Evolutionary conservation across 2,888 invertebrate genomes (phyloP).

Genomic region (Agrochola lychnidis): DNA sequence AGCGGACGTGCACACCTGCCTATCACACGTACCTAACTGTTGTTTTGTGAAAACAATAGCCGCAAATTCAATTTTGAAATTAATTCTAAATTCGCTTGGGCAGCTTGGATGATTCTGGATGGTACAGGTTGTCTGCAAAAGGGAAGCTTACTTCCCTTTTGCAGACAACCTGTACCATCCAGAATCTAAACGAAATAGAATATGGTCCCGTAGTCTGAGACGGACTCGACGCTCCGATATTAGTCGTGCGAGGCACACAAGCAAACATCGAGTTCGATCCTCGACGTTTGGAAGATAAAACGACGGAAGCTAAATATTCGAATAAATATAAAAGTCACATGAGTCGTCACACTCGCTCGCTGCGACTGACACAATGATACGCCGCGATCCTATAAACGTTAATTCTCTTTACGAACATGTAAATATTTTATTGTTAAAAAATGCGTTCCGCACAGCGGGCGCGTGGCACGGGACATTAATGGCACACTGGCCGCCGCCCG

Average conservation of each 20-base stretch:
- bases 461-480: neutral
- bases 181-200: neutral
- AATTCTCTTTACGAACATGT: constrained; percentile 22
- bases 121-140: no score
- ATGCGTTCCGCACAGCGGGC: constrained; percentile 10
- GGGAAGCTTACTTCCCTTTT: no score
- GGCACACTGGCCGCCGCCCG: neutral
- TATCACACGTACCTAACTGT: neutral
- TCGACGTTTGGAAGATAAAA: neutral
- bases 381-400: constrained; percentile 19
- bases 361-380: neutral
- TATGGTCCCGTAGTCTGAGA: neutral
- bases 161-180: neutral
- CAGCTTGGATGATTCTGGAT: no score
- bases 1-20: neutral
- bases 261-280: neutral
- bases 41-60: neutral
- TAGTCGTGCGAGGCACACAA: neutral
- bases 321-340: constrained; percentile 36
- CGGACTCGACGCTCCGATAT: neutral
- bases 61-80: neutral
- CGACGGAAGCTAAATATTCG: constrained; percentile 11
- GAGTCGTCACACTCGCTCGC: neutral
- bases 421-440: constrained; percentile 27
- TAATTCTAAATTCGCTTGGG: neutral